These are phyloP conservation scores for Benitochromis conjunctus DNA, from an alignment of 2,113 vertebrate species.

Conservation along the genomic window DNA sequence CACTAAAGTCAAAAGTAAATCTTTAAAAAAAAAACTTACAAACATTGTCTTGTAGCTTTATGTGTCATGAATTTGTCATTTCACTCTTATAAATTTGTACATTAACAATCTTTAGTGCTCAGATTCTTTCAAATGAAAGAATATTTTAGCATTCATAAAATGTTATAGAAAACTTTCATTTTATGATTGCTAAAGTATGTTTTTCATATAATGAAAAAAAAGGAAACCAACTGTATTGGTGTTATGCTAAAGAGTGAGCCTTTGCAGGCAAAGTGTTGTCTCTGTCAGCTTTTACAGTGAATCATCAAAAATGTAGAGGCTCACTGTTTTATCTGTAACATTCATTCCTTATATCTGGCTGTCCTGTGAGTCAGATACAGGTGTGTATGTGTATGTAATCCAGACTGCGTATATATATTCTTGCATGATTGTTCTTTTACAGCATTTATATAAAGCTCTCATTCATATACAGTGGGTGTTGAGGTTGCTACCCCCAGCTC, in stretches of 20 bases:
- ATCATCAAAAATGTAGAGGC: neutral
- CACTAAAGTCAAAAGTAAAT: neutral
- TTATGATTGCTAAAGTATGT: neutral
- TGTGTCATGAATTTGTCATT: neutral
- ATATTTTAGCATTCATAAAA: too few species aligned
- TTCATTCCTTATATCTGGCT: neutral
- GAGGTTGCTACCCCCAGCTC: neutral
- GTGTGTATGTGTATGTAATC: neutral
- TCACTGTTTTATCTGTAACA: neutral
- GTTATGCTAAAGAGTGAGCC: neutral
- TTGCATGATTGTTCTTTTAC: neutral
- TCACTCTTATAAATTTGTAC: neutral
- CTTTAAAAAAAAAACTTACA: neutral
- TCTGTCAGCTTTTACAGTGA: neutral
- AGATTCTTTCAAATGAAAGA: neutral
- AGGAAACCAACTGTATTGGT: neutral
- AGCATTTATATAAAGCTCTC: neutral
- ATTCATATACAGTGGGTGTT: neutral
- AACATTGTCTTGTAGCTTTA: neutral
- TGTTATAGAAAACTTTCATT: neutral
- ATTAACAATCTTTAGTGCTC: neutral
- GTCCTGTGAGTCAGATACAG: neutral
- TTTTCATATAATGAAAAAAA: neutral
- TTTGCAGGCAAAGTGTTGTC: neutral
- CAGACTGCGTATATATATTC: neutral